Conservation (phyloP, 2,888 invertebrate genomes). For the Epirrita christyi region DNA sequence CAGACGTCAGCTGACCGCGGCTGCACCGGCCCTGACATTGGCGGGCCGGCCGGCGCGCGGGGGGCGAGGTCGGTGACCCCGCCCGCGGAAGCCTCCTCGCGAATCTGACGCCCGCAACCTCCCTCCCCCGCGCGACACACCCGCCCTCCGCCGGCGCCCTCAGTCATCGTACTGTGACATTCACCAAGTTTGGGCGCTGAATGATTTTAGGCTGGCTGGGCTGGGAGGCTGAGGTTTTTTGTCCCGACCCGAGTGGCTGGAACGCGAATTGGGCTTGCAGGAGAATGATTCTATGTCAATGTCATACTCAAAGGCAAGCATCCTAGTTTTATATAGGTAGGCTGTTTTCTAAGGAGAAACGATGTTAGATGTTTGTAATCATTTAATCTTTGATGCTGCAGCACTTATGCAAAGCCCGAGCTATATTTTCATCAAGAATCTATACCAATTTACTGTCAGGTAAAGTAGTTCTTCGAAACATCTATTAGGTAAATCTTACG, state of each 20-base stretch:
- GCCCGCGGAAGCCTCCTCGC: conserved; percentile 81
- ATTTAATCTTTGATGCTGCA: not conserved
- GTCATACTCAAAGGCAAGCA: conserved; percentile 28
- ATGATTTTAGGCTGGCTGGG: conserved; percentile 54
- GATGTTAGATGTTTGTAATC: not conserved
- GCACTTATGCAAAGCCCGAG: not conserved
- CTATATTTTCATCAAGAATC: not conserved
- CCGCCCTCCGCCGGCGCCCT: conserved; percentile 35
- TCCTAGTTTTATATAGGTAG: not conserved
- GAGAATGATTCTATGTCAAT: conserved; percentile 36
- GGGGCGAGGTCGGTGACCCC: conserved; percentile 78
- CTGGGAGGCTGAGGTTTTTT: conserved; percentile 19
- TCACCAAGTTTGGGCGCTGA: conserved; percentile 63
- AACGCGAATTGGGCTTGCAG: conserved; percentile 27
- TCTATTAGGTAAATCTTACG: no score
- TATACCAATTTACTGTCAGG: not conserved
- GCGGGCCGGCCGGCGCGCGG: conserved; percentile 75
- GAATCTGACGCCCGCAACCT: conserved; percentile 62
- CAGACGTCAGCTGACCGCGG: conserved; percentile 84
- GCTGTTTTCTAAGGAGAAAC: not conserved
- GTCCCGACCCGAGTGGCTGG: conserved; percentile 28
- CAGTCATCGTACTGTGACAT: conserved; percentile 56
- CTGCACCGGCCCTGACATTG: conserved; percentile 85
- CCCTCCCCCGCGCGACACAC: conserved; percentile 41
- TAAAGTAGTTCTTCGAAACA: no score